Percentiles rank a stretch among this genome's conserved stretches.
Evolutionary conservation across 1,140 invertebrate genomes (phyloP).

Genomic region (Aphelinus atriplicis): DNA sequence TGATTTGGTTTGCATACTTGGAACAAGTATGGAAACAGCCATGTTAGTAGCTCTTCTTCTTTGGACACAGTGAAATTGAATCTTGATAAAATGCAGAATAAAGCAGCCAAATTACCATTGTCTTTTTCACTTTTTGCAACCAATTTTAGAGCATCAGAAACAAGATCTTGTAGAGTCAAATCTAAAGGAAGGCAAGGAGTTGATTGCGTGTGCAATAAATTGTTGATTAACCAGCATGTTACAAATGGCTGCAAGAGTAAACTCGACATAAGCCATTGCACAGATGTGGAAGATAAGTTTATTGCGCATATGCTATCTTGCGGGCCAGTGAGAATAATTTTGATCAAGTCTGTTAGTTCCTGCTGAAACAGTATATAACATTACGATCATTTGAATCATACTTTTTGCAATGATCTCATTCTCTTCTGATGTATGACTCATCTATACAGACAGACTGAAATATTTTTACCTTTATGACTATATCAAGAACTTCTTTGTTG

Average conservation of each 20-base stretch:
- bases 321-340: too few relatives aligned
- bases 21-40: constrained; percentile 48
- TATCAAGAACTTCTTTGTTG: constrained; percentile 43
- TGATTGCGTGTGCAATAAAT: constrained; percentile 49
- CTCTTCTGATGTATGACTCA: too few relatives aligned
- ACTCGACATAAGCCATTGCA: too few relatives aligned
- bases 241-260: constrained; percentile 4
- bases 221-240: constrained; percentile 54
- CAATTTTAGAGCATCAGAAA: constrained; percentile 45
- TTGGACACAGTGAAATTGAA: constrained; percentile 47
- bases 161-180: constrained; percentile 50
- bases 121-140: constrained; percentile 37
- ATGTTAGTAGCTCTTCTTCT: constrained; percentile 45
- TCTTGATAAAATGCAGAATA: constrained; percentile 56
- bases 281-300: too few relatives aligned
- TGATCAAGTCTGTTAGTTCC: too few relatives aligned
- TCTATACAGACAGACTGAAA: too few relatives aligned
- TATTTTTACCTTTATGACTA: constrained; percentile 3
- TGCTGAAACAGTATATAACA: too few relatives aligned
- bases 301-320: too few relatives aligned
- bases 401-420: too few relatives aligned
- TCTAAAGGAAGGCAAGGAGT: constrained; percentile 35
- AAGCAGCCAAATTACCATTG: constrained; percentile 36
- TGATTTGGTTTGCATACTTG: constrained; percentile 45
- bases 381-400: too few relatives aligned